These are phyloP conservation scores for Fistularia tabacaria DNA, from an alignment of 2,797 vertebrate species.

Conservation along the genomic window DNA sequence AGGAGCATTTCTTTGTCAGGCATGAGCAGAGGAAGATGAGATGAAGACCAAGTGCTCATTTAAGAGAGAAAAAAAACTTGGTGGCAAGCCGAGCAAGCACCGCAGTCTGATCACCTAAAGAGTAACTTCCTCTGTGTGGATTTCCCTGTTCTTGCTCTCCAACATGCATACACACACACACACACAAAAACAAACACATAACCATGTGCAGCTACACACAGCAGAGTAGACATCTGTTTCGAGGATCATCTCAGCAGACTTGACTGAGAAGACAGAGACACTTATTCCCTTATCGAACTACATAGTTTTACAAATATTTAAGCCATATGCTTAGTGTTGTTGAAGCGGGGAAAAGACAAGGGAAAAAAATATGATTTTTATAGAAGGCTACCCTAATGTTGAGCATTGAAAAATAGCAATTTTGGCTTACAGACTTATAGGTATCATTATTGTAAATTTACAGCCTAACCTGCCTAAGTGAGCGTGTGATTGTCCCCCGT, in stretches of 20 bases:
- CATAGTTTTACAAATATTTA: slow-evolving; percentile 78
- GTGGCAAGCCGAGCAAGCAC: slow-evolving; percentile 25
- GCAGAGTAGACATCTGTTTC: slow-evolving; percentile 13
- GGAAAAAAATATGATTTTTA: slow-evolving; percentile 36
- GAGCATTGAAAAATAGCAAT: slow-evolving; percentile 63
- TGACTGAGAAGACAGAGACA: slow-evolving; percentile 50
- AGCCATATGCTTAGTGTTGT: slow-evolving; percentile 80
- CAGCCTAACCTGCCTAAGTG: slow-evolving; percentile 81
- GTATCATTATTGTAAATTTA: slow-evolving; percentile 79
- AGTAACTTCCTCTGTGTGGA: slow-evolving; percentile 23
- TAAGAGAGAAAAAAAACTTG: slow-evolving; percentile 4
- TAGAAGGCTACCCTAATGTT: slow-evolving; percentile 66
- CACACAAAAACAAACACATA: slow-evolving; percentile 28
- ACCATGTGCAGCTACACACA: slow-evolving; percentile 50
- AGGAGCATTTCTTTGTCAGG: slow-evolving; percentile 12
- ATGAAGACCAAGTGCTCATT: slow-evolving; percentile 17
- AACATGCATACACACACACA: slow-evolving; percentile 2
- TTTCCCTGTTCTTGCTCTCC: slow-evolving; percentile 29
- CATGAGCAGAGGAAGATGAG: slow-evolving; percentile 12
- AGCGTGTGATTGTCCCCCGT: slow-evolving; percentile 57
- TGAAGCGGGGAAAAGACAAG: neutral
- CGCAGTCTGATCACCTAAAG: slow-evolving; percentile 17
- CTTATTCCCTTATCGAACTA: slow-evolving; percentile 48
- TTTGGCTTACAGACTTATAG: slow-evolving; percentile 70
- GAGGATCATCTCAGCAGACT: slow-evolving; percentile 39